phyloP scores from a whole-genome alignment of 2,888 invertebrate species.

The Tenthredo amoena region DNA sequence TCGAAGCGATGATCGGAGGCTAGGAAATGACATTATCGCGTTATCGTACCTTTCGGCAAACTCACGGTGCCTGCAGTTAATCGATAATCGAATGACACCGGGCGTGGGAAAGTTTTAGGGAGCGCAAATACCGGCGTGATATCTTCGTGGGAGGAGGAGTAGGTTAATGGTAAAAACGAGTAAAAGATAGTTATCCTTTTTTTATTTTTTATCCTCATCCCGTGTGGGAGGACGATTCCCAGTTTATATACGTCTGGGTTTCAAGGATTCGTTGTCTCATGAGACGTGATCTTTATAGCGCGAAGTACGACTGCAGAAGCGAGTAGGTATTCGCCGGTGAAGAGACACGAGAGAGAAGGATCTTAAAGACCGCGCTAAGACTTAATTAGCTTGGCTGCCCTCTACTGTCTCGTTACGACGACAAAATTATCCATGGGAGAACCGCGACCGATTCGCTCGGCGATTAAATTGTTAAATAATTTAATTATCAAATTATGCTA shows the following conservation, averaged over 20 bases:
- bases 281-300: constrained; percentile 21
- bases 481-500: constrained; percentile 53
- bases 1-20: neutral
- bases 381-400: constrained; percentile 44
- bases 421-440: constrained; percentile 48
- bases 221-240: neutral
- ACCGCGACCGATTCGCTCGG: constrained; percentile 50
- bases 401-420: constrained; percentile 47
- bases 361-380: constrained; percentile 51
- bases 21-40: constrained; percentile 2
- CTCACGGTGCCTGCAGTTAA: neutral
- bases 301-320: constrained; percentile 17
- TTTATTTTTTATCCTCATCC: neutral
- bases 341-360: constrained; percentile 31
- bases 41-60: constrained; percentile 29
- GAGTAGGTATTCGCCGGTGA: neutral
- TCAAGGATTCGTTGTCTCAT: neutral
- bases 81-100: constrained; percentile 21
- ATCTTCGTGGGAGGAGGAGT: constrained; percentile 16
- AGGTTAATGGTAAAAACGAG: neutral
- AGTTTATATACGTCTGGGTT: neutral
- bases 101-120: constrained; percentile 28
- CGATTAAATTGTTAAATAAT: constrained; percentile 53
- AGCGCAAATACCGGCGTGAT: constrained; percentile 11
- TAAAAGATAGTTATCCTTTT: neutral